A percentile compares a stretch with the other conserved stretches of the same genome.
phyloP scores from a whole-genome alignment of 2,113 vertebrate species.

The Pica pica region DNA sequence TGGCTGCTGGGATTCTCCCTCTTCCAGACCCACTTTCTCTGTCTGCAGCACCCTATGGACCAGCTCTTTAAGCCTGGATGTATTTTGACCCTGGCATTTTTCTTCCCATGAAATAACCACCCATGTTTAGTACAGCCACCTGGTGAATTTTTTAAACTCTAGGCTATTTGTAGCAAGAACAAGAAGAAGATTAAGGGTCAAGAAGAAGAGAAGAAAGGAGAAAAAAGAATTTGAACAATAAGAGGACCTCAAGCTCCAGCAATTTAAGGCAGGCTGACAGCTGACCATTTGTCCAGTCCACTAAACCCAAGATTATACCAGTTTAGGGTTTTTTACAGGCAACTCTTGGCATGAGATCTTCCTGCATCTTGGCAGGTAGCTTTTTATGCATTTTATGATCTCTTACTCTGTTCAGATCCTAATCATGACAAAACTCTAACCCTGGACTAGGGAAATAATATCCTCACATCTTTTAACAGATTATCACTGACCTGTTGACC shows the following conservation, averaged over 20 bases:
- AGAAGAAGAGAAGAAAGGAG: not conserved
- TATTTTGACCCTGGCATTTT: not conserved
- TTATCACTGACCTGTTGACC: not conserved
- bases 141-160: not conserved
- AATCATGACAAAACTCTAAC: not conserved
- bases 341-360: not conserved
- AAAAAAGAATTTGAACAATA: not conserved
- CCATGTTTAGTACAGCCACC: not conserved
- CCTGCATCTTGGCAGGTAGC: not conserved
- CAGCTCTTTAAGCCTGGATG: not conserved
- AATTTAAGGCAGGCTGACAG: not conserved
- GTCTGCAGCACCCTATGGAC: not conserved
- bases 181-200: not conserved
- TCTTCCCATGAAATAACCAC: not conserved
- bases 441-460: not conserved
- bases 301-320: not conserved
- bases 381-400: not conserved
- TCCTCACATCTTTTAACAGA: not conserved
- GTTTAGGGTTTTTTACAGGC: not conserved
- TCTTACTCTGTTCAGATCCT: not conserved
- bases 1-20: not conserved
- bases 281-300: not conserved
- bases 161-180: not conserved
- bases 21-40: not conserved
- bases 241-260: not conserved